Base-by-base conservation (phyloP, 1,140 invertebrate genomes). In the Trichogramma pretiosum region DNA sequence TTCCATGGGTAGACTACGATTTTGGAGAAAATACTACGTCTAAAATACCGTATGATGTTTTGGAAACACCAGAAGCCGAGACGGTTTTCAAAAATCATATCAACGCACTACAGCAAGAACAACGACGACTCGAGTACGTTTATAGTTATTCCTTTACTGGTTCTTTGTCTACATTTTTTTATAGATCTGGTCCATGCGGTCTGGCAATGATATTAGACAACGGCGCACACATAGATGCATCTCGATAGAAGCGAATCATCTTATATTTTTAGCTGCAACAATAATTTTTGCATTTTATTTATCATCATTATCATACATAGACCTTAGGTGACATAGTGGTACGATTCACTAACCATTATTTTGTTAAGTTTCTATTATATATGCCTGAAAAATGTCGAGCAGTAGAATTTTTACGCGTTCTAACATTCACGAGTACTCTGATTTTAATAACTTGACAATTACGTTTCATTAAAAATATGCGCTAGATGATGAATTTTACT, bases 81-180 rank as follows among this genome's bases (percentile, higher is more conserved):
- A 84, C 82, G 1, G 87, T 91, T 8, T 97, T 91, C 68, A 87
- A 87, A 63, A 93, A 89, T 60, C 91, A 92, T 69, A 78, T 93
- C 19, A 90, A 91, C 64, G 82, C 86, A 39, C 76, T 95, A 21
- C 89, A 95, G 62, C 87, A 89, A 62, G 89, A 93, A 64, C 85
- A 92, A 59, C 84, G 87, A 62, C 84, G 87, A 71, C 78, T 86
- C 60, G 90, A 94, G 89, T 94, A 74, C 81, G 87, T 77, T 33
- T 40, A 2, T 16, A 11, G 9, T 39, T 44, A 21, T 13, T 42
- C 33, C 32, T 17, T 36, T n/a, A n/a, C n/a, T n/a, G n/a, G n/a
- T n/a, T n/a, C n/a, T n/a, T n/a, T n/a, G n/a, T n/a, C n/a, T n/a
- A n/a, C n/a, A n/a, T n/a, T n/a, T n/a, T n/a, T n/a, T n/a, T n/a